These are phyloP conservation scores for Cetonia aurata DNA, from an alignment of 2,888 invertebrate species.

Conservation along the genomic window DNA sequence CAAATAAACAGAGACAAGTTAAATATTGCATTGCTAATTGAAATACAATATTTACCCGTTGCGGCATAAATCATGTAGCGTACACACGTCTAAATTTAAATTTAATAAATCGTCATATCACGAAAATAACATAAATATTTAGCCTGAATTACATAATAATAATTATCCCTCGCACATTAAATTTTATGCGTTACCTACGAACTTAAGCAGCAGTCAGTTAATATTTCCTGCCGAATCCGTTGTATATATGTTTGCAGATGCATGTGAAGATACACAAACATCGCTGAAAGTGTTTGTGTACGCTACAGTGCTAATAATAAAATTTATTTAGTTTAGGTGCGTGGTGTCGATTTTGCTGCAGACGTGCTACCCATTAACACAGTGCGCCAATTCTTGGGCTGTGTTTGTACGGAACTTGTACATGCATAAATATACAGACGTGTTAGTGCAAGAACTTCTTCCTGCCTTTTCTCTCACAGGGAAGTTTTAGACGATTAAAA, in stretches of 20 bases:
- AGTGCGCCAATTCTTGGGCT: neutral
- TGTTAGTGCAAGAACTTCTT: neutral
- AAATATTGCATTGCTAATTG: conserved; percentile 31
- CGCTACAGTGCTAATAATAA: conserved; percentile 1
- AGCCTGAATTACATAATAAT: conserved; percentile 8
- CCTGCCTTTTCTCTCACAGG: neutral
- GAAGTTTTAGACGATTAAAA: no score
- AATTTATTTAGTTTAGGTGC: conserved; percentile 21
- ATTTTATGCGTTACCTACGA: neutral
- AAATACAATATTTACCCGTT: conserved; percentile 29
- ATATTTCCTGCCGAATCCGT: conserved; percentile 15
- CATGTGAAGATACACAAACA: neutral
- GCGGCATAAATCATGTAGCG: conserved; percentile 18
- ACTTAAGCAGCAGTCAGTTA: conserved; percentile 2
- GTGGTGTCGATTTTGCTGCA: neutral
- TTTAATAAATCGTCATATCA: conserved; percentile 23
- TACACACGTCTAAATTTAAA: conserved; percentile 13
- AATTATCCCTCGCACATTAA: conserved; percentile 6
- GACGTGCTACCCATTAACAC: neutral
- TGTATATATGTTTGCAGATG: neutral
- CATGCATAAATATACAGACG: neutral
- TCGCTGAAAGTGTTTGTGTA: conserved; percentile 12
- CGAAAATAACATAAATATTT: conserved; percentile 30
- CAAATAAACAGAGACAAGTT: conserved; percentile 18
- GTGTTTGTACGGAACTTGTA: conserved; percentile 5